These are phyloP conservation scores for Pandemis cinnamomeana DNA, from an alignment of 2,888 invertebrate genomes.

Conservation along the genomic window DNA sequence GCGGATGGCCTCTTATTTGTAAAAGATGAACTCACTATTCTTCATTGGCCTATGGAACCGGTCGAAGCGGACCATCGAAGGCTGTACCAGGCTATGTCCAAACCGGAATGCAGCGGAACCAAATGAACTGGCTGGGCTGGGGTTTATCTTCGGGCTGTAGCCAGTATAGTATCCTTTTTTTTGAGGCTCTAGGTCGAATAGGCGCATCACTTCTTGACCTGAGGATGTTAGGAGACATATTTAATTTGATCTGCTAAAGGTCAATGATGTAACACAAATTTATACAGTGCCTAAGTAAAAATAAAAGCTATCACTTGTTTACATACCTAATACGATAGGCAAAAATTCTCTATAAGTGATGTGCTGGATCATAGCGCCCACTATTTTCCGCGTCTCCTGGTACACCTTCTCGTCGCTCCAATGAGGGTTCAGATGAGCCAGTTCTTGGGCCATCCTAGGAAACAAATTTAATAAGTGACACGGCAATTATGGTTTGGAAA, in stretches of 20 bases:
- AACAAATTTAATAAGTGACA: not conserved
- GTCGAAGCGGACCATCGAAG: conserved; percentile 90
- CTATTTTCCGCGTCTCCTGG: conserved; percentile 92
- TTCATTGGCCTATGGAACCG: conserved; percentile 87
- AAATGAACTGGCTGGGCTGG: conserved; percentile 91
- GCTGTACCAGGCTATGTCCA: conserved; percentile 94
- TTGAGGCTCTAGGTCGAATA: conserved; percentile 89
- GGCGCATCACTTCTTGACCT: conserved; percentile 89
- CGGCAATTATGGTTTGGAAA: not conserved
- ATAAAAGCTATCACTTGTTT: not conserved
- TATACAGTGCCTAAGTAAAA: not conserved
- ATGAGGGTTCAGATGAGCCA: conserved; percentile 90
- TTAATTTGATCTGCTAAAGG: not conserved
- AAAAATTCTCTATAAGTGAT: conserved; percentile 93
- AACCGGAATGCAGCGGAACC: conserved; percentile 93
- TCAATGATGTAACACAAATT: not conserved
- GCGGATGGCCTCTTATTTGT: not conserved
- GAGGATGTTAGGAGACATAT: conserved; percentile 13
- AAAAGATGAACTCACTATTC: conserved; percentile 86
- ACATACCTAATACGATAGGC: conserved; percentile 89
- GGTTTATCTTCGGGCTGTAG: conserved; percentile 88
- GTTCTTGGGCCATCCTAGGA: conserved; percentile 87
- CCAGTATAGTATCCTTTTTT: conserved; percentile 88
- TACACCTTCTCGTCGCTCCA: conserved; percentile 96
- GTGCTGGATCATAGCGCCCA: conserved; percentile 92